Evolutionary conservation across 2,797 vertebrate species (phyloP), one percentile per base, ranked within the genome.

Genomic region (Pangasius larnaudii): DNA sequence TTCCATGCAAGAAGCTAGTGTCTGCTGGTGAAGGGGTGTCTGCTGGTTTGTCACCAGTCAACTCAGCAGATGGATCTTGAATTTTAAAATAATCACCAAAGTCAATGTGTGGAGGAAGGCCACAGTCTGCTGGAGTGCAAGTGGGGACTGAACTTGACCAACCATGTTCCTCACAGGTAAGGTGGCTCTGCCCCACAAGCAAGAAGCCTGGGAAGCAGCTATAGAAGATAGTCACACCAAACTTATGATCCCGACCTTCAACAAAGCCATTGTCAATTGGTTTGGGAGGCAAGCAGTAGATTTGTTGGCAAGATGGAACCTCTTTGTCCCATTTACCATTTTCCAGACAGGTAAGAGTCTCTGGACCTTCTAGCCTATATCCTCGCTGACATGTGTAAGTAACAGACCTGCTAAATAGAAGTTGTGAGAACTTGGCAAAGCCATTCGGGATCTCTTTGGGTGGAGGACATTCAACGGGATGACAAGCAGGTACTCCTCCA

Each of bases 191-290:
- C 2, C 99, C 99, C 14, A 95, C 92, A 0, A 99, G 95, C 90
- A 99, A 97, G 90, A 97, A 99, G 33, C 98, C 98, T 42, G 99
- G 98, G 69, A 99, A 97, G 82, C 99, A 99, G 93, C 99, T 99
- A 87, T 99, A 99, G 93, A 99, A 99, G 42, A 99, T 97, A 89
- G 98, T 98, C 69, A 98, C 97, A 0, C 99, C 98, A 0, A 97
- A 99, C 91, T 97, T 97, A 77, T 98, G 97, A 92, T 99, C 98
- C 53, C 96, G 96, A 49, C 99, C 99, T 93, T 99, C 99, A 9
- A 99, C 98, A 74, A 99, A 99, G 1, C 99, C 99, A 59, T 97
- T 98, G 65, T 98, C 97, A 10, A 99, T 97, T 39, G 98, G 96
- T 46, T 96, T 96, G 39, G 99, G 98, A 36, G 97, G 95, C 1